These are phyloP conservation scores for Trialeurodes vaporariorum DNA, from an alignment of 1,140 invertebrate species.

Conservation along the genomic window DNA sequence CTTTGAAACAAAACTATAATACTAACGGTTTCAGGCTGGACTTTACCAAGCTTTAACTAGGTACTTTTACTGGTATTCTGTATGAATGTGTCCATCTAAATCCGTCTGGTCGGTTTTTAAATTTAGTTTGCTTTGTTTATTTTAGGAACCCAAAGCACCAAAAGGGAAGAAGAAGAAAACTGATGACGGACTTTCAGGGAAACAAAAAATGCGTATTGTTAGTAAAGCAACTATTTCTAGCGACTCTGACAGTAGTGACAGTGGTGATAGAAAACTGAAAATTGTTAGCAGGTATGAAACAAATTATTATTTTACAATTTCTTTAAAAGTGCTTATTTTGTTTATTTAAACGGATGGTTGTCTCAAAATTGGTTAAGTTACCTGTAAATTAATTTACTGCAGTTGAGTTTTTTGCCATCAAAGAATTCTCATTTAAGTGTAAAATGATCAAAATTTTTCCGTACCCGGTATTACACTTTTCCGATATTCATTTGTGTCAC, in stretches of 20 bases:
- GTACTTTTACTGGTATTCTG: no score
- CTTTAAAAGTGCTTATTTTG: no score
- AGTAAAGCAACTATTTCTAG: conserved; percentile 94
- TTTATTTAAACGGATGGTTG: no score
- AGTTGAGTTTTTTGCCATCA: not conserved
- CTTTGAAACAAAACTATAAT: no score
- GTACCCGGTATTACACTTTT: no score
- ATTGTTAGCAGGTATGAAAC: conserved; percentile 42
- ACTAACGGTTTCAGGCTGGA: no score
- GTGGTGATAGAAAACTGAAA: conserved; percentile 44
- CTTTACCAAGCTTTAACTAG: no score
- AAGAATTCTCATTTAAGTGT: not conserved
- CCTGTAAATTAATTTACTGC: conserved; percentile 9
- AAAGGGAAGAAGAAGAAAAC: conserved; percentile 32
- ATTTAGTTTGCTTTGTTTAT: not conserved
- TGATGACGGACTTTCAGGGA: conserved; percentile 41
- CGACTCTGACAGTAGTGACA: conserved; percentile 79
- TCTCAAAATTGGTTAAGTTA: conserved; percentile 9
- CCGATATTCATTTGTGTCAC: no score
- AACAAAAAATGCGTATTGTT: conserved; percentile 76
- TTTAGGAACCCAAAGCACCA: conserved; percentile 33
- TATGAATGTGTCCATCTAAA: no score
- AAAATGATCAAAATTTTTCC: no score
- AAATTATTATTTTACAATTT: no score
- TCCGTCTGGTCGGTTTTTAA: no score